Percentiles rank a stretch among this genome's conserved stretches.
Evolutionary conservation across 2,797 vertebrate genomes (phyloP).

Genomic region (Lepus townsendii): DNA sequence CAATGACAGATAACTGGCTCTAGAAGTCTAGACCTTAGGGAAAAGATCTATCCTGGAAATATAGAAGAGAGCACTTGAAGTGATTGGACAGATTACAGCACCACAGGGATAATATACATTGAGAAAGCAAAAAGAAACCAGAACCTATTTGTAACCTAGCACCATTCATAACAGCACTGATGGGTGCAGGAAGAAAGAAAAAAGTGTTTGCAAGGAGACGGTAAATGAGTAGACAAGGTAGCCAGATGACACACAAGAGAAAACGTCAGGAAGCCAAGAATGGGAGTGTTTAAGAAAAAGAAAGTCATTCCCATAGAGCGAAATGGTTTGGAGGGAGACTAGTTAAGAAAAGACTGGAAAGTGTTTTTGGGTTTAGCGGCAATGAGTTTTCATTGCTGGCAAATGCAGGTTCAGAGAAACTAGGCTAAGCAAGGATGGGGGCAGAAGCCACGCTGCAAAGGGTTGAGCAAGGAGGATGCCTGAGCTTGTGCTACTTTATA

Average conservation of each 20-base stretch:
- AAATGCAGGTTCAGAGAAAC: constrained; percentile 12
- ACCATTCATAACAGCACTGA: neutral
- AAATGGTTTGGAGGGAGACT: neutral
- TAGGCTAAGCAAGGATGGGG: neutral
- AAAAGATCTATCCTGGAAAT: neutral
- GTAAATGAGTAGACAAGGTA: neutral
- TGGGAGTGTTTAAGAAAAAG: neutral
- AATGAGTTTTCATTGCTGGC: constrained; percentile 21
- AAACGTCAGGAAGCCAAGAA: constrained; percentile 4
- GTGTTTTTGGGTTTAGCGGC: neutral
- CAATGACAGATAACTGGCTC: neutral
- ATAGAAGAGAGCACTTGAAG: neutral
- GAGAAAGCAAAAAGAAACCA: neutral
- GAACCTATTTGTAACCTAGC: neutral
- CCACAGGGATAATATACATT: neutral
- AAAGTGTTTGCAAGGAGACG: constrained; percentile 11
- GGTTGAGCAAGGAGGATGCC: neutral
- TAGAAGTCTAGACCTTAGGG: neutral
- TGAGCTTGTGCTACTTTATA: neutral
- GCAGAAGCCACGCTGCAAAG: neutral
- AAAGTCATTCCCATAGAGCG: neutral
- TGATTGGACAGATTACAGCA: constrained; percentile 11
- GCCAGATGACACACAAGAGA: neutral
- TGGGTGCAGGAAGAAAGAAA: constrained; percentile 5
- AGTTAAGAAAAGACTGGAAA: neutral